Conservation (phyloP, 2,113 vertebrate genomes). For the Lontra canadensis region DNA sequence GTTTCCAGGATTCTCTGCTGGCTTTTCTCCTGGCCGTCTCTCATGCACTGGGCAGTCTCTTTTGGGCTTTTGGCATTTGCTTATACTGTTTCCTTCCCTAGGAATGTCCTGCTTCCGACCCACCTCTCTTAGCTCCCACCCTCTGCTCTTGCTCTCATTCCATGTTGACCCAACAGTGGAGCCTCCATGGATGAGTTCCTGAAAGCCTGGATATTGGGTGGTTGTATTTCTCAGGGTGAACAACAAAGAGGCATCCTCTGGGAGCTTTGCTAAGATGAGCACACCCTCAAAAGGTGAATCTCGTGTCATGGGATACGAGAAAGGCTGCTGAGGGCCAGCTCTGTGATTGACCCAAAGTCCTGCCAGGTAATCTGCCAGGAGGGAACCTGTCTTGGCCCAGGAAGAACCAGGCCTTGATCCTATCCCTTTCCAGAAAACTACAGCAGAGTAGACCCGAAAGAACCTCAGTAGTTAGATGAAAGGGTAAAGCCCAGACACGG, state of each 20-base stretch:
- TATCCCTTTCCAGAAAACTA: not conserved
- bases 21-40: not conserved
- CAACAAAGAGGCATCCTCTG: not conserved
- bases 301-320: fast-evolving
- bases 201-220: not conserved
- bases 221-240: not conserved
- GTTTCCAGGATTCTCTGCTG: not conserved
- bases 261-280: not conserved
- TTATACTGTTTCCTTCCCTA: not conserved
- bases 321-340: not conserved
- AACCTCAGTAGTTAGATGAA: not conserved
- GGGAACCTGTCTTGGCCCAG: not conserved
- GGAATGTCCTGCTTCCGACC: not conserved
- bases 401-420: not conserved
- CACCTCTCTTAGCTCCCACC: not conserved
- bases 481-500: not conserved
- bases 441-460: not conserved
- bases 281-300: not conserved
- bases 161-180: not conserved
- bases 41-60: not conserved
- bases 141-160: not conserved
- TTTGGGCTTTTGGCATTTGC: not conserved
- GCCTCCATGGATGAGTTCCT: not conserved
- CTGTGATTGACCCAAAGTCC: not conserved
- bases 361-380: not conserved